Percentiles rank a stretch among this genome's conserved stretches.
Conservation (phyloP, 1,140 invertebrate genomes). For the Drosophila rhopaloa region DNA sequence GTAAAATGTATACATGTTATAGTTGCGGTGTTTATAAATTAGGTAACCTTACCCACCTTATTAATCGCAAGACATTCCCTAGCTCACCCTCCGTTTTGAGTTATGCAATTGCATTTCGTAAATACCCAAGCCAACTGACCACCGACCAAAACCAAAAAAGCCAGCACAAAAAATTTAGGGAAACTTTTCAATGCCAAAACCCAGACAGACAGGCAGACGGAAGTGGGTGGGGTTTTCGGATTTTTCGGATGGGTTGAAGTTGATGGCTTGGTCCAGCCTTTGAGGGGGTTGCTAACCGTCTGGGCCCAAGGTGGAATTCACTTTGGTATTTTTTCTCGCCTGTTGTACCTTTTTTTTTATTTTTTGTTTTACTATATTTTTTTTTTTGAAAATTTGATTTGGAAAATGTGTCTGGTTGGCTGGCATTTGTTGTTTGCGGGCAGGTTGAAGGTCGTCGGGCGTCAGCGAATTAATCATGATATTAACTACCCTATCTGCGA, state of each 20-base stretch:
- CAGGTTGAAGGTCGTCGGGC: slow-evolving; percentile 51
- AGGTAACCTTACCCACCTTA: too few relatives aligned
- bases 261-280: slow-evolving; percentile 45
- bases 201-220: slow-evolving; percentile 43
- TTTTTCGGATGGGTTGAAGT: slow-evolving; percentile 43
- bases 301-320: slow-evolving; percentile 41
- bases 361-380: slow-evolving; percentile 18
- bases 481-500: slow-evolving; percentile 67
- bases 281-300: slow-evolving; percentile 38
- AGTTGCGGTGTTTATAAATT: too few relatives aligned
- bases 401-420: slow-evolving; percentile 66
- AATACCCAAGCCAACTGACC: slow-evolving; percentile 25
- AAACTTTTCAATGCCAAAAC: slow-evolving; percentile 51
- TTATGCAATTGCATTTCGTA: slow-evolving; percentile 40
- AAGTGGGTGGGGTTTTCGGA: slow-evolving; percentile 19
- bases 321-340: slow-evolving; percentile 35
- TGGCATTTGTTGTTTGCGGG: slow-evolving; percentile 15
- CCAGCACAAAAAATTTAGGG: not conserved
- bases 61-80: not conserved
- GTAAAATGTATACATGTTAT: too few relatives aligned
- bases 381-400: slow-evolving; percentile 75
- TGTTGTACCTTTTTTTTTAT: slow-evolving; percentile 10
- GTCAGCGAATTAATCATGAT: slow-evolving; percentile 74
- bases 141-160: slow-evolving; percentile 6
- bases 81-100: not conserved